phyloP scores from a whole-genome alignment of 2,113 vertebrate species.

The Heterotis niloticus region DNA sequence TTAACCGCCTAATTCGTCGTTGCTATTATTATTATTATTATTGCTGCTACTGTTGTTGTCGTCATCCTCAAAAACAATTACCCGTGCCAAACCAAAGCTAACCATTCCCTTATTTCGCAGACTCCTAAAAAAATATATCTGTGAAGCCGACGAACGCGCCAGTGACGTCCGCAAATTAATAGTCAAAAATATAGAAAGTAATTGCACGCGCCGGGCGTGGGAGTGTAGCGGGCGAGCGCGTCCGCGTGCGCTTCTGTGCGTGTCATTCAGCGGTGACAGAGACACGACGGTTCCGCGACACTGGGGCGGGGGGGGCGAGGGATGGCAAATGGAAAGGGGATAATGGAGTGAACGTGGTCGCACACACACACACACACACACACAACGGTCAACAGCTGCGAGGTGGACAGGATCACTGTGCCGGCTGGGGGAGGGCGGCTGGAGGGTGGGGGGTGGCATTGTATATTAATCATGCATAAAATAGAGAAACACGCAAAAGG shows the following conservation, averaged over 20 bases:
- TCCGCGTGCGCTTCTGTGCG: conserved; percentile 1
- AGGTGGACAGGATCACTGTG: conserved; percentile 19
- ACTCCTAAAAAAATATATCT: too few relatives aligned
- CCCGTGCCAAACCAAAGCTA: too few relatives aligned
- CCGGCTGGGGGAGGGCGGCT: background rate
- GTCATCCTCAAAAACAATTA: too few relatives aligned
- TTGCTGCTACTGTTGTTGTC: too few relatives aligned
- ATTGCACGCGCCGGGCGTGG: background rate
- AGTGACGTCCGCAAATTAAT: background rate
- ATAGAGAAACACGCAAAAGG: background rate
- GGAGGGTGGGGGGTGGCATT: background rate
- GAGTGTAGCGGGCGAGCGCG: too few relatives aligned
- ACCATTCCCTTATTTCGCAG: too few relatives aligned
- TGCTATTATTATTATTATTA: too few relatives aligned
- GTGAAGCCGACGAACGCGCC: too few relatives aligned
- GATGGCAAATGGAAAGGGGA: background rate
- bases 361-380: conserved; percentile 8
- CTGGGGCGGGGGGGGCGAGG: background rate
- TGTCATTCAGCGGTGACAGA: conserved; percentile 12
- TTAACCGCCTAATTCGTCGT: too few relatives aligned
- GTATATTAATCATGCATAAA: background rate
- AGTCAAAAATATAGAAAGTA: background rate
- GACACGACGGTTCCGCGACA: background rate
- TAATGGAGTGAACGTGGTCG: background rate
- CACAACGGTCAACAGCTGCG: conserved; percentile 28